Base-by-base conservation (phyloP, 2,797 vertebrate species). In the Morus bassanus region DNA sequence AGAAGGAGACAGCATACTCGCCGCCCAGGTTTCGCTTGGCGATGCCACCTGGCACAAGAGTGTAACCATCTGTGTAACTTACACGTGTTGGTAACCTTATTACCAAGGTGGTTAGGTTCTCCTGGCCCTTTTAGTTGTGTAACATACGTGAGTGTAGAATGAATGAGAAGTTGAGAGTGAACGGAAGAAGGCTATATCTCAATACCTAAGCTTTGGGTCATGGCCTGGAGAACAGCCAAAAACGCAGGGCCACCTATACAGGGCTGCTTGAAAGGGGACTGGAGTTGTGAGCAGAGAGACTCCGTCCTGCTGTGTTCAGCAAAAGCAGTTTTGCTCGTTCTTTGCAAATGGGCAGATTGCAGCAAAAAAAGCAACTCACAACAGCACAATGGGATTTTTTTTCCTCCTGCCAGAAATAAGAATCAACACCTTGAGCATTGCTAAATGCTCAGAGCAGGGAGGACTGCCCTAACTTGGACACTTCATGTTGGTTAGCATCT, bases 301-400 rank as follows among this genome's bases (percentile, higher is more conserved):
- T 22, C 21, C 0, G 0, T 21, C 28, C 67, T 85, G 76, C n/a
- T 0, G 0, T 2, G 8, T 43, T 69, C 22, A 25, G 27, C 1
- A 1, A 24, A 46, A 54, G 28, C 21, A 1, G 1, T 45, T 84
- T 37, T 59, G 22, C 8, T 64, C 61, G 13, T 54, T 75, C 59
- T 63, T 82, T 35, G 4, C 35, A 79, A 41, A 87, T 7, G 19
- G 8, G 18, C 4, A 67, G 64, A 63, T 13, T 39, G 46, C n/a
- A 82, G 59, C 3, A 63, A 73, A 82, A 75, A 45, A 64, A 3
- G 8, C 6, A 61, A 43, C 27, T 54, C 65, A 12, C 8, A 85
- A 13, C 61, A 79, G 31, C 18, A 3, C 33, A 43, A 43, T 4
- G 33, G 21, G 1, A 2, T 27, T 22, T 53, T 16, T n/a, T 68